Base-by-base conservation (phyloP, 2,797 vertebrate species). In the Chanos chanos region DNA sequence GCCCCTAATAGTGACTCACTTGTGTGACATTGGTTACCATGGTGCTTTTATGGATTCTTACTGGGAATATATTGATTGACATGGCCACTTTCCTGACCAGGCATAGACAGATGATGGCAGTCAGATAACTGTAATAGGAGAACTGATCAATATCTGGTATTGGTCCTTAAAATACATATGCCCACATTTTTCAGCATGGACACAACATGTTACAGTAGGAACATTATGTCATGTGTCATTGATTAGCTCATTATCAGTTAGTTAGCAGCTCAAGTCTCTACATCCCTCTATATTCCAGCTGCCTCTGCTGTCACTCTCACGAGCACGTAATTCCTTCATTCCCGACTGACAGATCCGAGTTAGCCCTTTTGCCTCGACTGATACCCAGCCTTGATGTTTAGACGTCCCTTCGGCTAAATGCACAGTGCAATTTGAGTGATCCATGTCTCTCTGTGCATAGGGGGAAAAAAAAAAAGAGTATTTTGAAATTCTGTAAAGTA, bases 41-140 rank as follows among this genome's bases (percentile, higher is more conserved):
- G 54, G 69, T 30, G 34, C 36, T 30, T n/a, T 13, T 39, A 28
- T 43, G 30, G 43, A 64, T 63, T 49, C 67, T 37, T 71, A 45
- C 49, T 59, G n/a, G 13, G 34, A 34, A 13, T 3, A 10, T 63
- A 72, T 49, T 59, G 64, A 60, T 60, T 54, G 24, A 64, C 30
- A 55, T 16, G 34, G 27, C 34, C 59, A 36, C 21, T 67, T 44
- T 72, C 37, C 18, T 63, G 58, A 41, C 47, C 53, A 62, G 21
- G 19, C 47, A 66, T 41, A 40, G 43, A 48, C 63, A 53, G 37
- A 62, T 62, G 36, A 66, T 40, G 18, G 40, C 22, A 25, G 48
- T 49, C 27, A 36, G 53, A 56, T 57, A 30, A 53, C 22, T 58
- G 33, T 10, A 33, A 8, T 45, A 8, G 3, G 30, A 48, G 47